Base-by-base conservation (phyloP, 1,140 invertebrate species). In the Heliconius eleuchia region DNA sequence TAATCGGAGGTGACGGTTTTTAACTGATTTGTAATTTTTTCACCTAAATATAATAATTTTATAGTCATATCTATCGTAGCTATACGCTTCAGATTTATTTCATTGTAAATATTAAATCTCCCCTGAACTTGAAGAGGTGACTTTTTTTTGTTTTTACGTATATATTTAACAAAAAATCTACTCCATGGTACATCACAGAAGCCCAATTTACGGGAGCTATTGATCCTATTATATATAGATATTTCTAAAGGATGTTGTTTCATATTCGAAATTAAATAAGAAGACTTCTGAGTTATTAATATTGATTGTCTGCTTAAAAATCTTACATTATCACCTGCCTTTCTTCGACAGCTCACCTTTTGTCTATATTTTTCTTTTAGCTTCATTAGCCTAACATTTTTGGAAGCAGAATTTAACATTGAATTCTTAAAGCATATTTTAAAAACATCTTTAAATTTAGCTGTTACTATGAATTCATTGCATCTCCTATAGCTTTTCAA, bases 401-500 rank as follows among this genome's bases (percentile, higher is more conserved):
- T 72, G 75, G 42, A 74, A 19, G 37, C 77, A 60, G 60, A 83
- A 74, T 39, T 80, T 37, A 55, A 27, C n/a, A 55, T 84, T 50
- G 86, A 85, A 60, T 88, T 82, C 81, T 83, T 87, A n/a, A 93
- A 79, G 55, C 82, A 72, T 37, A 91, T 55, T 39, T 85, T 81
- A 78, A 94, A 93, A 39, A 93, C 74, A 84, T 93, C 84, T 71
- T 84, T 82, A 81, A 92, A 93, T 77, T 89, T 73, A 70, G 83
- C 84, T 80, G 60, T 83, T 66, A 92, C 84, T 73, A 72, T 46
- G 77, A 89, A 90, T 55, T 89, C 80, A 71, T 75, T 85, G 70
- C 82, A 74, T 66, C 60, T 66, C 60, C 82, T 76, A 23, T 78
- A 86, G 78, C 82, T 87, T 73, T 82, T 84, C 30, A 92, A 74